Evolutionary conservation across 2,797 vertebrate species (phyloP), one percentile per base, ranked within the genome.

Genomic region (Liparis tanakae): DNA sequence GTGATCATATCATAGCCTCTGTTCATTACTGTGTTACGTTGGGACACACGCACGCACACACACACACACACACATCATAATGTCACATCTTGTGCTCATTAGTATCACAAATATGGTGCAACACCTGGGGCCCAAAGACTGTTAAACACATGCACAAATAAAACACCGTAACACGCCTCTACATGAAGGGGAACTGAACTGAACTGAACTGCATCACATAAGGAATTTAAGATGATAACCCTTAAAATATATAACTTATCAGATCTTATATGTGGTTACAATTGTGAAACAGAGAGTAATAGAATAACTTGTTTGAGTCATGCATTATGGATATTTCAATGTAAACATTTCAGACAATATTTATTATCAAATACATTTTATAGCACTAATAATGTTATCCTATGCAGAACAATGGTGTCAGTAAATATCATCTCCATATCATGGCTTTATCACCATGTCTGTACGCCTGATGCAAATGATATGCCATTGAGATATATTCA

Each of bases 1-100:
- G 88, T 90, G 88, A 92, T 90, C 84, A 58, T 82, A 85, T 92
- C 89, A 90, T 79, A 73, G 76, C 68, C 78, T 78, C 74, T 70
- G 78, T 91, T 91, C 88, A 90, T 92, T 88, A 88, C 79, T 48
- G 80, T 46, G 37, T 68, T 63, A 73, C 22, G 7, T 22, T 61
- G 63, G 30, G 53, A 59, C 34, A 71, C 44, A 67, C 25, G 87
- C 78, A 53, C 0, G 14, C 36, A 69, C 57, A 65, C 22, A 66
- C 44, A 69, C 18, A 74, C 30, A 41, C 51, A 67, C 58, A 69
- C n/a, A 76, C 30, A 77, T 58, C 53, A 72, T 80, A 78, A 79
- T 78, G 70, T 83, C 81, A 78, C 78, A 79, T 86, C 83, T 74
- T 88, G 74, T 78, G 80, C 79, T 89, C 77, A 87, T 85, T 87